Percentiles rank a stretch among this genome's conserved stretches.
phyloP scores from a whole-genome alignment of 2,113 vertebrate genomes.

The Oostethus manadensis region DNA sequence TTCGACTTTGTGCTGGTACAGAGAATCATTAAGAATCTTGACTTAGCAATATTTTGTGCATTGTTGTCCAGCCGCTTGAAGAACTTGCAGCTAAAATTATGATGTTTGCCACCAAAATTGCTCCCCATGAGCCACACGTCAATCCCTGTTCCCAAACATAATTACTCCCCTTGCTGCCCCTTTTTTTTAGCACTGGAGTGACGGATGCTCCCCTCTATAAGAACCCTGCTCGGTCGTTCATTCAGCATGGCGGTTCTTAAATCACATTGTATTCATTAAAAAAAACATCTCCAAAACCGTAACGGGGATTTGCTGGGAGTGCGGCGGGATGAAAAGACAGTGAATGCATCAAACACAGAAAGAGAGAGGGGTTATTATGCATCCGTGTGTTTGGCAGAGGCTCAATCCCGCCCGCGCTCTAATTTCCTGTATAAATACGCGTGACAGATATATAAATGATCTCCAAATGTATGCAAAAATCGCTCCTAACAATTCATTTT shows the following conservation, averaged over 20 bases:
- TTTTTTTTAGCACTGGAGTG: background rate
- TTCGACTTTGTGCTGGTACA: too few species aligned
- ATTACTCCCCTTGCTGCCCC: conserved; percentile 5
- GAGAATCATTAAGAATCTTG: too few species aligned
- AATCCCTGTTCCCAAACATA: background rate
- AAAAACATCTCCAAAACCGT: conserved; percentile 4
- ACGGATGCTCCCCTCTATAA: background rate
- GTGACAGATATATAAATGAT: conserved; percentile 7
- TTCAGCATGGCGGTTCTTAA: background rate
- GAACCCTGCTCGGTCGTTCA: background rate
- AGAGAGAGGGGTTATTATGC: conserved; percentile 5
- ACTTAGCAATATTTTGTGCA: too few species aligned
- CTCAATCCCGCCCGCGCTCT: background rate
- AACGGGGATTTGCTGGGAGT: background rate
- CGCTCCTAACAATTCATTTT: background rate
- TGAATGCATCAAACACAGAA: background rate
- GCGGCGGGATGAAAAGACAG: background rate
- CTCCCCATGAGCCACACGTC: background rate
- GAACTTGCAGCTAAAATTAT: background rate
- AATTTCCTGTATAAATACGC: conserved; percentile 4
- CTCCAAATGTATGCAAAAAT: background rate
- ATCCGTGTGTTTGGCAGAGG: conserved; percentile 1
- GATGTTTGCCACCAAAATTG: background rate
- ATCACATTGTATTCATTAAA: background rate
- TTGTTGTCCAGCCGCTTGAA: too few species aligned